Evolutionary conservation across 2,888 invertebrate genomes (phyloP), one percentile per base, ranked within the genome.

Genomic region (Amblyteles armatorius): DNA sequence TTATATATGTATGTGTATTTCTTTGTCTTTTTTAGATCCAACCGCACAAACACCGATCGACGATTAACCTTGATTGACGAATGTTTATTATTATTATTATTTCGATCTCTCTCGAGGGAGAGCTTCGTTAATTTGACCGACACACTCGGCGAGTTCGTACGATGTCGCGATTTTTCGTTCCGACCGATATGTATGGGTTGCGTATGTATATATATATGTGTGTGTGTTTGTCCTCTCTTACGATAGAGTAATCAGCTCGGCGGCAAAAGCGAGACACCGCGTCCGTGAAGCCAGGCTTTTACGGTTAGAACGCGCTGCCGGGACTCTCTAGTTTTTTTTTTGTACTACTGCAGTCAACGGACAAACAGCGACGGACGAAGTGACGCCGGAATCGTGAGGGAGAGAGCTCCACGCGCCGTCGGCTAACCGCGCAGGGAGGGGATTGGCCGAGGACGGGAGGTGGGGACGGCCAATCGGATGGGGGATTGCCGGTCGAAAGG

Each of bases 301-400:
- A 85, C 87, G 77, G 81, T 82, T 79, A 82, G 80, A 79, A 74
- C 76, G 71, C 82, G 60, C 79, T 72, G 52, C 82, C 79, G 76
- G 79, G 74, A 74, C 67, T 76, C 85, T 73, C 79, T 68, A 48
- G 44, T 48, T 48, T 48, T 4, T 48, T 48, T 73, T 83, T 78
- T 65, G 80, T 84, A 85, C 87, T 87, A 86, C 84, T 85, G 79
- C 85, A 78, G 85, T 89, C 89, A 90, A 90, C 86, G 87, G 88
- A 88, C 85, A 86, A 88, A 86, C 87, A 19, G 67, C 71, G 78
- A 65, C 84, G 52, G 74, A 36, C 40, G 68, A 65, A 77, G 76
- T 36, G 71, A 22, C 26, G n/a, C 16, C 13, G 22, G 69, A n/a
- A 67, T 72, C 74, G 68, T 71, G 67, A 16, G 40, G 29, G 29